Percentiles rank a stretch among this genome's conserved stretches.
These are phyloP conservation scores for Sycophila sp. DNA, from an alignment of 1,140 invertebrate genomes.

Conservation along the genomic window DNA sequence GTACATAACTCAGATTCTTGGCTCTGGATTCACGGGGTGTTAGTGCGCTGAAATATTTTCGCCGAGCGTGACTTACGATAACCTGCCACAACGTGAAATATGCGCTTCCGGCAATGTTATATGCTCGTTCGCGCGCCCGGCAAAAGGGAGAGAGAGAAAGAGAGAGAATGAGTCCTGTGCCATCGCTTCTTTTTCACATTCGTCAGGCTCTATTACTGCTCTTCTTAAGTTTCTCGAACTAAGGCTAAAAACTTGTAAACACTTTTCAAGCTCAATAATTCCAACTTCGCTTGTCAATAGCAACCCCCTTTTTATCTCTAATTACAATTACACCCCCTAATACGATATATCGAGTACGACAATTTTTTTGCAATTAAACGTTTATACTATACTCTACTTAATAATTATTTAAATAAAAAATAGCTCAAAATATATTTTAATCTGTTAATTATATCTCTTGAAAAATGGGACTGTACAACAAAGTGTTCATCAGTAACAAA, in stretches of 20 bases:
- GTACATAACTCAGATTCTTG: slow-evolving; percentile 39
- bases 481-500: too few relatives aligned
- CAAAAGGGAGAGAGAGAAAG: neutral
- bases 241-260: too few relatives aligned
- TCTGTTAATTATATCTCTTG: too few relatives aligned
- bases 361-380: too few relatives aligned
- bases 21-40: slow-evolving; percentile 33
- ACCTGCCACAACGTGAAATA: slow-evolving; percentile 31
- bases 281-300: neutral
- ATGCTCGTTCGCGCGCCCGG: neutral
- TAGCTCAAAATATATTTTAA: too few relatives aligned
- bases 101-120: slow-evolving; percentile 16
- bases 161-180: neutral
- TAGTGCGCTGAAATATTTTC: slow-evolving; percentile 37
- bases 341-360: too few relatives aligned
- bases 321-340: too few relatives aligned
- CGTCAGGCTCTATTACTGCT: slow-evolving; percentile 10
- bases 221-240: neutral
- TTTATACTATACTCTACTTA: too few relatives aligned
- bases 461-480: too few relatives aligned
- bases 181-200: slow-evolving; percentile 33
- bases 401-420: too few relatives aligned
- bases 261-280: too few relatives aligned
- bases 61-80: slow-evolving; percentile 26
- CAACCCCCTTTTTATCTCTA: too few relatives aligned